phyloP scores from a whole-genome alignment of 2,113 vertebrate genomes.

The Stegostoma tigrinum region DNA sequence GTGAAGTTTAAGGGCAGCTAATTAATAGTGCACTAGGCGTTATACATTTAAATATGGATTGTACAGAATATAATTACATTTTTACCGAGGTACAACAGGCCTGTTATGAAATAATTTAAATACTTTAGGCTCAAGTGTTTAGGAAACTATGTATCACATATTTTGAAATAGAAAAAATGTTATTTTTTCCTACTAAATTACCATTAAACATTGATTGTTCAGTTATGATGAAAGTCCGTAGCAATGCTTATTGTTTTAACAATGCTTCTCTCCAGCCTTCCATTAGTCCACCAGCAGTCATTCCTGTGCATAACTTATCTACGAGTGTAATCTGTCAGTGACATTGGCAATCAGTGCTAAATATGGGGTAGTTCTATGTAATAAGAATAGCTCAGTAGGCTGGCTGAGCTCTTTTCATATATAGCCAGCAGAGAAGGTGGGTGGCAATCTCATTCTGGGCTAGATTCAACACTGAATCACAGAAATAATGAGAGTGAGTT shows the following conservation, averaged over 20 bases:
- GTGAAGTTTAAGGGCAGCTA: neutral
- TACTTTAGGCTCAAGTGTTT: neutral
- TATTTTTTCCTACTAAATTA: neutral
- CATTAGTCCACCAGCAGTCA: neutral
- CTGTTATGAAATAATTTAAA: no score
- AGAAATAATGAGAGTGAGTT: neutral
- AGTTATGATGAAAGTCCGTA: neutral
- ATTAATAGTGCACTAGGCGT: neutral
- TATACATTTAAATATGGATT: neutral
- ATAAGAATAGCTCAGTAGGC: neutral
- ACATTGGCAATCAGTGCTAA: neutral
- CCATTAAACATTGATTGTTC: neutral
- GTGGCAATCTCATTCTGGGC: conserved; percentile 10
- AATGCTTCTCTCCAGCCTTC: neutral
- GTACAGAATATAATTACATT: neutral
- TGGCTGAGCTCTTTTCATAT: conserved; percentile 2
- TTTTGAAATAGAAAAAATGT: neutral
- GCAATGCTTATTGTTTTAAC: conserved; percentile 3
- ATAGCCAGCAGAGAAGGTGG: conserved; percentile 16
- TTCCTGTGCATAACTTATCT: conserved; percentile 12
- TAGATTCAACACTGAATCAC: conserved; percentile 13
- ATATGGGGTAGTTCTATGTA: conserved; percentile 1
- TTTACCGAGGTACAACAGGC: neutral
- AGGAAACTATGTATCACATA: neutral
- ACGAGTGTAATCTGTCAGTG: neutral